Evolutionary conservation across 2,113 vertebrate species (phyloP).

Genomic region (Aviceda subcristata): DNA sequence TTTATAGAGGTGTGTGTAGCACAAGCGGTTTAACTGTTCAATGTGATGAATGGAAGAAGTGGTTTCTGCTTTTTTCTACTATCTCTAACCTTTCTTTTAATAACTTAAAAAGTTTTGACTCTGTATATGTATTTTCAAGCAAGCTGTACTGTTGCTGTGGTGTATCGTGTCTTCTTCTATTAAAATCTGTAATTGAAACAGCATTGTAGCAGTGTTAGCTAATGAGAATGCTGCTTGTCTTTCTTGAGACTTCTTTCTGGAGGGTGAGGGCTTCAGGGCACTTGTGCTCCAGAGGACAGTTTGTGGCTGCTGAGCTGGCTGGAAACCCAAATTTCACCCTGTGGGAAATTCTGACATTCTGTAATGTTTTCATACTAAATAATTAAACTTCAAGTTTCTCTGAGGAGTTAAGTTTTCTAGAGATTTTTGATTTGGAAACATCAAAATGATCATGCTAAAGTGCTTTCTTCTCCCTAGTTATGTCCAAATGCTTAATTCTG

Average conservation of each 20-base stretch:
- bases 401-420: background rate
- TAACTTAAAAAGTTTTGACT: background rate
- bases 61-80: background rate
- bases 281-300: background rate
- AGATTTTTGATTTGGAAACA: background rate
- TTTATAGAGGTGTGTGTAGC: background rate
- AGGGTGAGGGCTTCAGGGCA: background rate
- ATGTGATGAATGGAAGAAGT: background rate
- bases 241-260: background rate
- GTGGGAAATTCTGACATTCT: background rate
- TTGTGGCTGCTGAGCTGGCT: background rate
- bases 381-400: background rate
- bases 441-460: background rate
- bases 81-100: background rate
- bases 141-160: background rate
- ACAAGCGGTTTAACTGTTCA: background rate
- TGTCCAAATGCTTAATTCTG: background rate
- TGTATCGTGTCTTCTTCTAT: background rate
- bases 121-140: background rate
- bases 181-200: background rate
- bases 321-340: background rate
- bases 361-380: background rate
- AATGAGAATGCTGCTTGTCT: background rate
- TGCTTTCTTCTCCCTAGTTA: background rate
- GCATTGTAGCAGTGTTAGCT: background rate